Evolutionary conservation across 2,797 vertebrate species (phyloP).

Genomic region (Emydoidea blandingii): DNA sequence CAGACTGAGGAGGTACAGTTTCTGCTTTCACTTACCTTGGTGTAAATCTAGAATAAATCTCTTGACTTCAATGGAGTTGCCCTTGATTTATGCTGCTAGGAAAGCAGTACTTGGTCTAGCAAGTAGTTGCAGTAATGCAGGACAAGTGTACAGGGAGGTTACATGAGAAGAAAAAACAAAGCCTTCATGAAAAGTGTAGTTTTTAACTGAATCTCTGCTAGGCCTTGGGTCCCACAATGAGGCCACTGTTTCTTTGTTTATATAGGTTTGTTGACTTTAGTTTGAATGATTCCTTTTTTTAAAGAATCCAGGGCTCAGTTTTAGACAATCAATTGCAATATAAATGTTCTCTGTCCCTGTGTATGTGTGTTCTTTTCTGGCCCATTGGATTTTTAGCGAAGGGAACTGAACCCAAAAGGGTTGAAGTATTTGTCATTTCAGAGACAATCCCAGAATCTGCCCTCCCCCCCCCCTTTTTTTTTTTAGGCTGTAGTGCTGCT

Average conservation of each 20-base stretch:
- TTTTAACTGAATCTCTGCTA: neutral
- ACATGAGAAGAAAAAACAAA: neutral
- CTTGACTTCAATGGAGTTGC: neutral
- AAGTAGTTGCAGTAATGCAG: neutral
- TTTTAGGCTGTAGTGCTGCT: slow-evolving; percentile 36
- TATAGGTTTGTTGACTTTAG: fast-evolving
- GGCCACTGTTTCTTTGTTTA: neutral
- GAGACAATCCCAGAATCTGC: neutral
- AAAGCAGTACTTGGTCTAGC: neutral
- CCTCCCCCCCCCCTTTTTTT: neutral
- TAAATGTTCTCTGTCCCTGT: slow-evolving; percentile 11
- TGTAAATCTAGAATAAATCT: neutral
- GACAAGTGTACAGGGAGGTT: neutral
- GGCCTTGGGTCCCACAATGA: fast-evolving
- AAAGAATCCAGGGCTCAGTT: neutral
- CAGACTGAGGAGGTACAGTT: neutral
- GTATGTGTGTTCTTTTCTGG: neutral
- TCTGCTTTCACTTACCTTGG: neutral
- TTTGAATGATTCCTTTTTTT: fast-evolving
- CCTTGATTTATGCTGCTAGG: neutral
- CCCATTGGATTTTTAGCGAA: neutral
- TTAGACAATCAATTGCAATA: neutral
- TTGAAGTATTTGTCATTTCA: slow-evolving; percentile 36
- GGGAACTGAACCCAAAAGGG: neutral
- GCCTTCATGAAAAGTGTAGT: neutral